Conservation (phyloP, 1,140 invertebrate genomes). For the Tetramorium simillimum region DNA sequence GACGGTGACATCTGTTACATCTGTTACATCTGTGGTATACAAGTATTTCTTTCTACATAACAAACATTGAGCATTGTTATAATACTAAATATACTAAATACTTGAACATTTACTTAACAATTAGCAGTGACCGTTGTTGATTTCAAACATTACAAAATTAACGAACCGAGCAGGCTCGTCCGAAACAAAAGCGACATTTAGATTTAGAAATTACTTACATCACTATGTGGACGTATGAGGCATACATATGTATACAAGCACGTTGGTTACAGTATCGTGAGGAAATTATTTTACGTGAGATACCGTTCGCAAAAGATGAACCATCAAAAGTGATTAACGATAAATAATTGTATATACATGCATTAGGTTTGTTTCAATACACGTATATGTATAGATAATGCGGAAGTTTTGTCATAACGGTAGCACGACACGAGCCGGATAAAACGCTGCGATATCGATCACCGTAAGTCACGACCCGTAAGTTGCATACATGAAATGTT, state of each 20-base stretch:
- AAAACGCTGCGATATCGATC: conserved; percentile 58
- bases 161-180: neutral
- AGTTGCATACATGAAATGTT: conserved; percentile 59
- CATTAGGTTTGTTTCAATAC: conserved; percentile 14
- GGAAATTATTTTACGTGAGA: neutral
- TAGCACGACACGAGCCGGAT: conserved; percentile 22
- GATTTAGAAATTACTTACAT: too few relatives aligned
- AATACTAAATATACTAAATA: neutral
- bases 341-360: too few relatives aligned
- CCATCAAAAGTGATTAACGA: too few relatives aligned
- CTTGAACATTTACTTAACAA: neutral
- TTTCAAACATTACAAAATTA: neutral
- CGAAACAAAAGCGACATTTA: too few relatives aligned
- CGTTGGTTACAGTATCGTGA: neutral
- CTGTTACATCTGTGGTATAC: neutral
- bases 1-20: too few relatives aligned
- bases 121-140: neutral
- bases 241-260: too few relatives aligned
- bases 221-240: too few relatives aligned
- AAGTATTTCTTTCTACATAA: neutral
- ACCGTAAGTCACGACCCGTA: conserved; percentile 37
- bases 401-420: conserved; percentile 50
- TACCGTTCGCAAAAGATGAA: neutral
- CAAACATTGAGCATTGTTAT: neutral
- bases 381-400: conserved; percentile 25